Base-by-base conservation (phyloP, 2,888 invertebrate species). In the Diloba caeruleocephala region DNA sequence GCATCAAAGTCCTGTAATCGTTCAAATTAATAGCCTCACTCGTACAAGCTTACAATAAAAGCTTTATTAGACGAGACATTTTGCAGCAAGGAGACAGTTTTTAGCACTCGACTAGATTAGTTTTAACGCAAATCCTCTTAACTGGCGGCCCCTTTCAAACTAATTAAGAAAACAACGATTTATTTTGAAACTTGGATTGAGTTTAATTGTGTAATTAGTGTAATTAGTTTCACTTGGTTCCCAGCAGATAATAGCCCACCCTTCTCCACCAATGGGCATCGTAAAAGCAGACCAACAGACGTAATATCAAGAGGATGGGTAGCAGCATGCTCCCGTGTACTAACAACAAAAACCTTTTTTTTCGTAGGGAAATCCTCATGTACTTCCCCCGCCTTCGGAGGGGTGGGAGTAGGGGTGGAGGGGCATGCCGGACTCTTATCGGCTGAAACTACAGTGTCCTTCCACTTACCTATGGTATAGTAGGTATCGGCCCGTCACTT, bases 1-100 rank as follows among this genome's bases (percentile, higher is more conserved):
- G 8, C n/a, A 25, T 6, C 23, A 8, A 25, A 41, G 6, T 14
- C 8, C 10, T 3, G 3, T 38, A 42, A 46, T 42, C 29, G 3
- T 39, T 36, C 10, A 54, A 63, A 57, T 38, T 38, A 26, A 33
- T 50, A 38, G 12, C 25, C 19, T 13, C 1, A 3, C 2, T 23
- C 14, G 25, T 36, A 29, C 9, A 28, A 57, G 7, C 7, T 9
- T 23, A 58, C 38, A 43, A 50, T 62, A 62, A 62, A 62, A 36
- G 15, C 14, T 9, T 33, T 10, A 23, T 23, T 34, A 36, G 44
- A 26, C 44, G 32, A 45, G 42, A 46, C 58, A 29, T 7, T 62
- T 57, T 33, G 43, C 23, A 13, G 12, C 58, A 44, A 56, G 66
- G 59, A 62, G 70, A 63, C 63, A 45, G 37, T 41, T 63, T 65